Conservation (phyloP, 2,113 vertebrate genomes). For the Podocnemis expansa region DNA sequence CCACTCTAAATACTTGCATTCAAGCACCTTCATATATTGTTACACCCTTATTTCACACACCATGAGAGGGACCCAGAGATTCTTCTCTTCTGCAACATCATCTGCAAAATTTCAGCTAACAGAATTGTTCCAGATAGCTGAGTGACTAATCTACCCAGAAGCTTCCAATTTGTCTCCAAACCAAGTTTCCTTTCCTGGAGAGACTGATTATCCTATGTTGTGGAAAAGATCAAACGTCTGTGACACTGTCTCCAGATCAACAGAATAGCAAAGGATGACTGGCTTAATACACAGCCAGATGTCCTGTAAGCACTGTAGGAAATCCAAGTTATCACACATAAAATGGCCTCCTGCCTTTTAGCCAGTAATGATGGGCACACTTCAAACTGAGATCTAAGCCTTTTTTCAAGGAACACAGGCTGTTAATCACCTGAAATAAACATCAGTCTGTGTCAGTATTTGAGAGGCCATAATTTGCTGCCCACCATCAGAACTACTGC, state of each 20-base stretch:
- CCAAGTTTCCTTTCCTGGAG: constrained; percentile 32
- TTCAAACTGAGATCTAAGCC: background rate
- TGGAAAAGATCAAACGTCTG: background rate
- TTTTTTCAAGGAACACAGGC: background rate
- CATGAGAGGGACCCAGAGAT: background rate
- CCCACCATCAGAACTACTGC: background rate
- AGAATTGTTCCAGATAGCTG: constrained; percentile 42
- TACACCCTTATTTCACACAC: background rate
- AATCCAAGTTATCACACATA: background rate
- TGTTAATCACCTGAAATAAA: background rate
- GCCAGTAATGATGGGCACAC: background rate
- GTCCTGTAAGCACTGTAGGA: background rate
- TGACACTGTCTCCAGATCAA: constrained; percentile 19
- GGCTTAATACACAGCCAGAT: background rate
- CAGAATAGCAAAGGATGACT: constrained; percentile 29
- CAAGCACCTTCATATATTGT: background rate
- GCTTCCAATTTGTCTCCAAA: constrained; percentile 41
- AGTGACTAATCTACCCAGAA: constrained; percentile 40
- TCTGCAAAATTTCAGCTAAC: constrained; percentile 15
- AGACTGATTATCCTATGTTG: background rate
- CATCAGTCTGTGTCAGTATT: background rate
- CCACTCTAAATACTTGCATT: background rate
- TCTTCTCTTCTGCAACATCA: background rate
- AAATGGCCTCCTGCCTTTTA: background rate
- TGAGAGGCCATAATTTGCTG: background rate